These are phyloP conservation scores for Bubo scandiacus DNA, from an alignment of 2,113 vertebrate species.

Conservation along the genomic window DNA sequence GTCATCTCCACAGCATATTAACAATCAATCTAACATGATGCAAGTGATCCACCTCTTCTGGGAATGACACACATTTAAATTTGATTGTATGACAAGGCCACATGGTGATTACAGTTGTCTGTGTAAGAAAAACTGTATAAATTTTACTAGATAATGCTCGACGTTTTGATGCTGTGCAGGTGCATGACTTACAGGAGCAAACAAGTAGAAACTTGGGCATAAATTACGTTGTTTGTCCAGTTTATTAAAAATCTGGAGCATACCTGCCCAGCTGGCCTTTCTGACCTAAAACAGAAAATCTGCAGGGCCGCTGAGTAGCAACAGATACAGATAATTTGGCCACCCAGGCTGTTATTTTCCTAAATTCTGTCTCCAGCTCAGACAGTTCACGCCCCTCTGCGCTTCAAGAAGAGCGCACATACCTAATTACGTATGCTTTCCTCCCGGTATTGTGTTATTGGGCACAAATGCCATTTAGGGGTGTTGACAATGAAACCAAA, in stretches of 20 bases:
- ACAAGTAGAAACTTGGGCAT: not conserved
- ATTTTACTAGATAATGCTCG: not conserved
- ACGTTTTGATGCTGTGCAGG: not conserved
- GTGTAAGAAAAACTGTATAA: not conserved
- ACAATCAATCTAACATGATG: not conserved
- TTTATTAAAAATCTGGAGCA: not conserved
- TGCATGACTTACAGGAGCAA: not conserved
- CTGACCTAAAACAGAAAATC: not conserved
- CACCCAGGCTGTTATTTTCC: not conserved
- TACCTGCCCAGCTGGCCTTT: not conserved
- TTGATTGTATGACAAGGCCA: not conserved
- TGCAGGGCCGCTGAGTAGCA: not conserved
- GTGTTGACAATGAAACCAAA: slow-evolving; percentile 4
- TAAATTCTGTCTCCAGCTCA: not conserved
- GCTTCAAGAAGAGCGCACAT: not conserved
- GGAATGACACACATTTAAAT: not conserved
- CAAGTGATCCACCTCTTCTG: not conserved
- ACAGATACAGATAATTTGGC: not conserved
- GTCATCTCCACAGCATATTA: not conserved
- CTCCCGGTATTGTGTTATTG: not conserved
- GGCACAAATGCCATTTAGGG: not conserved
- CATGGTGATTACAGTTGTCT: not conserved
- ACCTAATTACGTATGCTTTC: not conserved
- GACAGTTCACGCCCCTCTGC: not conserved
- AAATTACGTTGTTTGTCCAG: not conserved